Base-by-base conservation (phyloP, 2,113 vertebrate species). In the Nematolebias whitei region DNA sequence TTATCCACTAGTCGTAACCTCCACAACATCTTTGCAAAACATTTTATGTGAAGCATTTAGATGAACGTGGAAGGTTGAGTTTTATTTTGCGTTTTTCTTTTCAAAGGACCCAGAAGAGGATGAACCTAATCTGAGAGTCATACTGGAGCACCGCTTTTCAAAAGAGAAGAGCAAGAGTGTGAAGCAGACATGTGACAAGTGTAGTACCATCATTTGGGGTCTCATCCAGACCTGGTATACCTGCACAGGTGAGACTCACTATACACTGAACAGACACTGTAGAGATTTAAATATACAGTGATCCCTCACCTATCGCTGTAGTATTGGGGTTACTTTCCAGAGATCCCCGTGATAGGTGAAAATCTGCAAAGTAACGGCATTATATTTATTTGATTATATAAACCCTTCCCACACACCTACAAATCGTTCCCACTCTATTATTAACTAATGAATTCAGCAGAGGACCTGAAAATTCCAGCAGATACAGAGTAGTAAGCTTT, bases 221-320 rank as follows among this genome's bases (percentile, higher is more conserved):
- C 95, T 99, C 52, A 95, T 99, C 68, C 98, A 99, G 92, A 98
- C 97, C 43, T 99, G 98, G 98, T 99, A 99, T 70, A 99, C 96
- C 45, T 99, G 98, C 82, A 96, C 97, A 94, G 98, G 98, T 99
- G 59, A 86, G 88, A 29, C 51, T 44, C 13, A 26, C 2, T 19
- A 16, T 7, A 12, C 19, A 59, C 14, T 22, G 41, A 16, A 14
- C 29, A 12, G 44, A 6, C 0, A 12, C 22, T 32, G 23, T 29
- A 43, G 48, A 15, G 12, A 35, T 41, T 22, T 23, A 2, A 23
- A 18, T 18, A 5, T 50, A 49, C 14, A 1, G n/a, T n/a, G n/a
- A n/a, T n/a, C n/a, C n/a, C n/a, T n/a, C n/a, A n/a, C n/a, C n/a
- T n/a, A n/a, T n/a, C n/a, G n/a, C n/a, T n/a, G n/a, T n/a, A n/a